Base-by-base conservation (phyloP, 2,113 vertebrate species). In the Psittacus erithacus region DNA sequence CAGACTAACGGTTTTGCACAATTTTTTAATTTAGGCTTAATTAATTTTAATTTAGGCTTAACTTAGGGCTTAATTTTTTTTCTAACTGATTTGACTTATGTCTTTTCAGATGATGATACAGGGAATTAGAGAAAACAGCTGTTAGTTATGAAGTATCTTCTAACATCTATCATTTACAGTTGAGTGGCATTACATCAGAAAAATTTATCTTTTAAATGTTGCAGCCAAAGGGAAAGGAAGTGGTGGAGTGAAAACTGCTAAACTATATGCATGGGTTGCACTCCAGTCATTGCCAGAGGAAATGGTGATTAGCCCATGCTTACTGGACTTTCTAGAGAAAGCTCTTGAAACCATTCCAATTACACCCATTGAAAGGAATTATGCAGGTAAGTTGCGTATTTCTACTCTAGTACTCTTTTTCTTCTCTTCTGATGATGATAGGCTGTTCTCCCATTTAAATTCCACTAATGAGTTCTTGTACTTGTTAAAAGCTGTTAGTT, bases 331-430 rank as follows among this genome's bases (percentile, higher is more conserved):
- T 57, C 97, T 99, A 88, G 99, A 99, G 93, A 99, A 99, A 97
- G 99, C 99, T 11, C 97, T 99, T 91, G 99, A 99, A 97, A 99
- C 99, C 77, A 99, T 99, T 95, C 99, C 99, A 4, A 99, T 99
- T 93, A 99, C 99, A 67, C 99, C 99, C 11, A 98, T 99, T 78
- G 99, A 99, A 84, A 98, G 99, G 69, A 99, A 98, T 95, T 99
- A 99, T 19, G 79, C 99, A 93, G 98, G 99, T 99, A 82, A 39
- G 31, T 17, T 68, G 22, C 5, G 2, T 13, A 33, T 49, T 46
- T 81, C 7, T 74, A 0, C 46, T 55, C 24, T 50, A 27, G 16
- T 29, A n/a, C 8, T 73, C 14, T 27, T 35, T 86, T 68, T 62
- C 53, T 63, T 47, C 29, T 63, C 31, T 87, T 68, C 24, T 67